phyloP scores from a whole-genome alignment of 2,888 invertebrate genomes.

The Arenicola marina region DNA sequence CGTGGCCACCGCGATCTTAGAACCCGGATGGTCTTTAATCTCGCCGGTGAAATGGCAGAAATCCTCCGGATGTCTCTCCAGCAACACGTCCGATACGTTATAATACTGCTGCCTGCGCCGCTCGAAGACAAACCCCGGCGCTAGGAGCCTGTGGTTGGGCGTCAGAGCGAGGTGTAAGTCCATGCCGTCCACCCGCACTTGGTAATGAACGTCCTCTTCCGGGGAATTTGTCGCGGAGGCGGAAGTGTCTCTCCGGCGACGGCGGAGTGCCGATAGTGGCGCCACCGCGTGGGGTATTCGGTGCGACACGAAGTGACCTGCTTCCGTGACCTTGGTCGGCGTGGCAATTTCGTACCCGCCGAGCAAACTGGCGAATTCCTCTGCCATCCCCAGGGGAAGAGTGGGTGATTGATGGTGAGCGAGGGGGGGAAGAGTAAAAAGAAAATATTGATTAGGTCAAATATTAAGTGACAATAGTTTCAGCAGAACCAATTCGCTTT shows the following conservation, averaged over 20 bases:
- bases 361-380: constrained; percentile 2
- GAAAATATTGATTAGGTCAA: too few species aligned
- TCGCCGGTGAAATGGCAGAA: constrained; percentile 79
- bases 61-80: neutral
- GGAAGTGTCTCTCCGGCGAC: neutral
- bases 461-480: too few species aligned
- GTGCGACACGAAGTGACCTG: neutral
- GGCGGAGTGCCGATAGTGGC: neutral
- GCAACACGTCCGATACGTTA: neutral
- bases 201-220: neutral
- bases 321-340: neutral
- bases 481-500: too few species aligned
- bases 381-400: too few species aligned
- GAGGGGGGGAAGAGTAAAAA: too few species aligned
- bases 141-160: neutral
- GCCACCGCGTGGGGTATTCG: neutral
- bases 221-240: neutral
- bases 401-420: too few species aligned
- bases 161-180: neutral
- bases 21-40: constrained; percentile 72
- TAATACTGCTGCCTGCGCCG: too few species aligned
- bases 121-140: constrained; percentile 5
- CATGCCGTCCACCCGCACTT: neutral
- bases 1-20: constrained; percentile 77
- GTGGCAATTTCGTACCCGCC: neutral